A percentile compares a stretch with the other conserved stretches of the same genome.
These are phyloP conservation scores for Hydroisotoma schaefferi DNA, from an alignment of 2,888 invertebrate species.

Conservation along the genomic window DNA sequence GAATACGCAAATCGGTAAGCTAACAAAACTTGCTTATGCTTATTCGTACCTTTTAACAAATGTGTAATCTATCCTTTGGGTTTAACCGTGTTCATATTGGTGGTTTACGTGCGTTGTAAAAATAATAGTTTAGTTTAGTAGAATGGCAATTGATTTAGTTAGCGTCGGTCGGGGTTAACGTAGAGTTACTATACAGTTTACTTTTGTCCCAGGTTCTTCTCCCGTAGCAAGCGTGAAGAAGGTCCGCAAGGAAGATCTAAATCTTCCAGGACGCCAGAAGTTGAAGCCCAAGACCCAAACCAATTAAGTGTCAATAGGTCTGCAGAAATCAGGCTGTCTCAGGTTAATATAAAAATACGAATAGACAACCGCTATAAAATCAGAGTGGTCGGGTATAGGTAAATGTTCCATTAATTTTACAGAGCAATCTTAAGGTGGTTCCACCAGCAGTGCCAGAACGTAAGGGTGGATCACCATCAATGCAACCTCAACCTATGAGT, in stretches of 20 bases:
- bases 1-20: conserved; percentile 47
- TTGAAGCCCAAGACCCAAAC: conserved; percentile 29
- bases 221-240: conserved; percentile 43
- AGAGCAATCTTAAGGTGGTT: conserved; percentile 59
- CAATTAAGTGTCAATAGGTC: conserved; percentile 18
- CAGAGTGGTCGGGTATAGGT: no score
- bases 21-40: not conserved
- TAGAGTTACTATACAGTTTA: not conserved
- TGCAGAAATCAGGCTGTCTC: conserved; percentile 46
- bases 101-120: no score
- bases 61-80: no score
- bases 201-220: conserved; percentile 41
- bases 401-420: no score
- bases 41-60: no score
- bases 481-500: conserved; percentile 48
- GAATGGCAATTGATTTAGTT: not conserved
- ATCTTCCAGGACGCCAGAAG: conserved; percentile 47
- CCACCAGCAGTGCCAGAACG: conserved; percentile 65
- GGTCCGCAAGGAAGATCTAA: conserved; percentile 34
- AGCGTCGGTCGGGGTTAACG: no score
- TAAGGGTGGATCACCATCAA: conserved; percentile 61
- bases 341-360: no score
- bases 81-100: no score
- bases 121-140: no score
- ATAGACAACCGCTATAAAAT: no score